Evolutionary conservation across 2,113 vertebrate genomes (phyloP).

Genomic region (Erythrocercus mccallii): DNA sequence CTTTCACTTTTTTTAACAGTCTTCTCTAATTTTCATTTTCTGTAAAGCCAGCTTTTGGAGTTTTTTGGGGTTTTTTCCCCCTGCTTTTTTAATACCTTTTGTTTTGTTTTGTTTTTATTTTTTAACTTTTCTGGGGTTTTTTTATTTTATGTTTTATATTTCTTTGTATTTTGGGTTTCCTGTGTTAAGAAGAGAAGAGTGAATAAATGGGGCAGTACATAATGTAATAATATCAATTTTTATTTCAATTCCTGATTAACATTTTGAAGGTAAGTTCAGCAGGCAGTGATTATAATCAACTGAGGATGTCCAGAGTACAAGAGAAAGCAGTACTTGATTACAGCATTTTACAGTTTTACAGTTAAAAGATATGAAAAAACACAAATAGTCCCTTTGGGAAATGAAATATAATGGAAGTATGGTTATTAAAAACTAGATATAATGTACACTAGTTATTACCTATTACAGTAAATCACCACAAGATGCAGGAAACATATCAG

Average conservation of each 20-base stretch:
- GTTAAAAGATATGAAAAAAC: conserved; percentile 56
- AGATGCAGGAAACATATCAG: conserved; percentile 46
- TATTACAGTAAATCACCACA: conserved; percentile 51
- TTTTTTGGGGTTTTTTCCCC: fast-evolving
- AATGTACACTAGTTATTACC: conserved; percentile 51
- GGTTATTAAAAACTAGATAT: conserved; percentile 61
- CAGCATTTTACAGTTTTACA: conserved; percentile 52
- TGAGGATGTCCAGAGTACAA: conserved; percentile 41
- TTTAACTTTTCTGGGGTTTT: fast-evolving
- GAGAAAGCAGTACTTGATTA: conserved; percentile 42
- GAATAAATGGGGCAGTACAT: neutral
- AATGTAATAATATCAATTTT: conserved; percentile 20
- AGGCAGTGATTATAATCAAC: conserved; percentile 36
- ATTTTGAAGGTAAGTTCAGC: conserved; percentile 44
- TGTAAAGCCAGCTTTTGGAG: neutral
- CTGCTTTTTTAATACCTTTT: fast-evolving
- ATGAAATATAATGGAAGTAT: conserved; percentile 56
- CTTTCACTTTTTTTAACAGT: neutral
- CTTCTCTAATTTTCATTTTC: neutral
- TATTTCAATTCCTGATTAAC: conserved; percentile 43
- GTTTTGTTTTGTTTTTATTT: neutral
- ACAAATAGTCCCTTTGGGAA: conserved; percentile 63
- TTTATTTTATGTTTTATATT: neutral
- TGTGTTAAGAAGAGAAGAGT: neutral
- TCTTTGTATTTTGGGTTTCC: neutral